These are phyloP conservation scores for Polyommatus iphigenia DNA, from an alignment of 2,888 invertebrate genomes.

Conservation along the genomic window DNA sequence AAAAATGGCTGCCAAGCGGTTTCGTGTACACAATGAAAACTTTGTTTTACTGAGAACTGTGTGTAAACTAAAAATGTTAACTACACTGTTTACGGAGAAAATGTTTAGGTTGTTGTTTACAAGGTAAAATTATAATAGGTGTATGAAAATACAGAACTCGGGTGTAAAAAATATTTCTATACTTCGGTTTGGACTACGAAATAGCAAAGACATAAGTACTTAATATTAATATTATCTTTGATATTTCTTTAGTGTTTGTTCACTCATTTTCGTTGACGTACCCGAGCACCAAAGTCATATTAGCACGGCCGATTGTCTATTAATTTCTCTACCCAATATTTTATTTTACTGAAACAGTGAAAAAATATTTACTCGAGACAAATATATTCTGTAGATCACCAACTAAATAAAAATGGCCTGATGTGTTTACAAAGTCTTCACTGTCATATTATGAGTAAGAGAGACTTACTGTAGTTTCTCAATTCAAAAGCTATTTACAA, in stretches of 20 bases:
- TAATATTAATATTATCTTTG: no score
- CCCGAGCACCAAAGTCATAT: no score
- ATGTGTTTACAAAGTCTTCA: constrained; percentile 4
- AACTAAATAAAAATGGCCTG: no score
- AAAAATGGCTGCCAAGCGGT: constrained; percentile 40
- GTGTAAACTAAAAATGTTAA: constrained; percentile 12
- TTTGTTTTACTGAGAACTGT: constrained; percentile 24
- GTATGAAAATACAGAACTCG: background rate
- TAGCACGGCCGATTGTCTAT: no score
- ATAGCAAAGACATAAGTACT: no score
- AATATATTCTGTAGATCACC: background rate
- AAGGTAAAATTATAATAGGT: background rate
- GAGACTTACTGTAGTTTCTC: background rate
- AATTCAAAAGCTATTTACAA: background rate
- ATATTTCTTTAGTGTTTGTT: no score
- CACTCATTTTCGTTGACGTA: no score
- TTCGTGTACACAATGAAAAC: constrained; percentile 33
- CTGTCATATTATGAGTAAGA: background rate
- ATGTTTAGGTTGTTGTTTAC: background rate
- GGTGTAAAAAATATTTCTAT: background rate
- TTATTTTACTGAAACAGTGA: no score
- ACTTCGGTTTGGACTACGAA: no score
- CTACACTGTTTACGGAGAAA: background rate
- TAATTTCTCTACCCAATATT: no score
- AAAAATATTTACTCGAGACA: background rate